Evolutionary conservation across 2,888 invertebrate species (phyloP).

Genomic region (Polydrusus pterygomalis): DNA sequence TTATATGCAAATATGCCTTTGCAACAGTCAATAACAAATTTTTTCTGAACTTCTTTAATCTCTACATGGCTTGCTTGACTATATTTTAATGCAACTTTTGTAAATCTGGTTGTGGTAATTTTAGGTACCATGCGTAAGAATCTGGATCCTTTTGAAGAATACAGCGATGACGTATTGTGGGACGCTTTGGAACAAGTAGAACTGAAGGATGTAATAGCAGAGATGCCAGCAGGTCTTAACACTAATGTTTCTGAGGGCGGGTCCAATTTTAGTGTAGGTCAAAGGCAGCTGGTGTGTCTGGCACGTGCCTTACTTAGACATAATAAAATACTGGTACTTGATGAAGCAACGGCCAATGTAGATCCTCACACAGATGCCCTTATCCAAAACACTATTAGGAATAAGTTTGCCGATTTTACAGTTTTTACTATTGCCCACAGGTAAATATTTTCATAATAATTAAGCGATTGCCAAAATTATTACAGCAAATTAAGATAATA

Average conservation of each 20-base stretch:
- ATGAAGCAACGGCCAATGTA: conserved; percentile 91
- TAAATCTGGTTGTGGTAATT: neutral
- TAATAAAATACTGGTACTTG: conserved; percentile 69
- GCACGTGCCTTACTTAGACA: conserved; percentile 78
- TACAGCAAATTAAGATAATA: too few species aligned
- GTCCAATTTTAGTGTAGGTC: conserved; percentile 70
- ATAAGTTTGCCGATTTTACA: conserved; percentile 85
- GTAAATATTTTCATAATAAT: conserved; percentile 37
- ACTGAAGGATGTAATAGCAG: conserved; percentile 74
- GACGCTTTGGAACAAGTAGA: conserved; percentile 69
- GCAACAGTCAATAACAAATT: too few species aligned
- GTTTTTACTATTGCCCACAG: conserved; percentile 92
- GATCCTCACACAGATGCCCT: conserved; percentile 86
- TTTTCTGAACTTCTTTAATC: too few species aligned
- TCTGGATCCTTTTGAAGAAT: conserved; percentile 66
- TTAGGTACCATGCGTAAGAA: conserved; percentile 74
- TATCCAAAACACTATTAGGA: conserved; percentile 86
- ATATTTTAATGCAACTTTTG: too few species aligned
- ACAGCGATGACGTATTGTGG: conserved; percentile 64
- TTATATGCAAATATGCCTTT: too few species aligned
- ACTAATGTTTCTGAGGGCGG: conserved; percentile 77
- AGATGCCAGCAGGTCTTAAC: conserved; percentile 73
- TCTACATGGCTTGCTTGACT: too few species aligned
- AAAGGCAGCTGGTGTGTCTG: conserved; percentile 82
- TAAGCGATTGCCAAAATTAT: too few species aligned